Percentiles rank a stretch among this genome's conserved stretches.
phyloP scores from a whole-genome alignment of 2,888 invertebrate genomes.

The Anthophora plumipes region DNA sequence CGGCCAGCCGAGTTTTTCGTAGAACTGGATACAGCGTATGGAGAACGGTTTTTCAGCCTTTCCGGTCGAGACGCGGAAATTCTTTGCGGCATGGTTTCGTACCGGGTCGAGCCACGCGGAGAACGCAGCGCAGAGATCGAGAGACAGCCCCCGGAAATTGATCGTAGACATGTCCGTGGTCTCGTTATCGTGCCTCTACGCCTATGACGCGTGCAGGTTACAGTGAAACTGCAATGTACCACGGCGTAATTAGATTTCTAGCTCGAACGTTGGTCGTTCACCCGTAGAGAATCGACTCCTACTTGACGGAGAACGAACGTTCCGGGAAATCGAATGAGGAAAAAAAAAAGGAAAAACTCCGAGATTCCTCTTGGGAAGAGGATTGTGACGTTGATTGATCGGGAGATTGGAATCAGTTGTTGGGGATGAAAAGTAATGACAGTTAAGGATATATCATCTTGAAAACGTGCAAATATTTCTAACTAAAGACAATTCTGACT shows the following conservation, averaged over 20 bases:
- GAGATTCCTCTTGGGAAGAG: too few species aligned
- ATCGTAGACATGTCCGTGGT: not conserved
- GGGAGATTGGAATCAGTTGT: too few species aligned
- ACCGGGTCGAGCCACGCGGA: not conserved
- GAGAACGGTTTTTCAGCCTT: not conserved
- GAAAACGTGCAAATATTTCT: too few species aligned
- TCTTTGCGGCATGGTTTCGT: not conserved
- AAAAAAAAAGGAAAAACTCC: too few species aligned
- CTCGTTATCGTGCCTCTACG: slow-evolving; percentile 10
- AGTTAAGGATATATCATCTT: too few species aligned
- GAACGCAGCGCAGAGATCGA: slow-evolving; percentile 6
- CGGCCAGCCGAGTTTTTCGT: not conserved
- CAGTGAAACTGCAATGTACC: slow-evolving; percentile 48
- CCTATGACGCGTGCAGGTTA: slow-evolving; percentile 18
- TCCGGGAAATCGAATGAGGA: not conserved
- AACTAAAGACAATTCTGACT: too few species aligned
- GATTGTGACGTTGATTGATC: too few species aligned
- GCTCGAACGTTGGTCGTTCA: slow-evolving; percentile 46
- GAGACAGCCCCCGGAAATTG: slow-evolving; percentile 11
- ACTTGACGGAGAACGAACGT: not conserved
- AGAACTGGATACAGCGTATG: not conserved
- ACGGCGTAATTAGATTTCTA: slow-evolving; percentile 53
- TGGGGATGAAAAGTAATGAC: too few species aligned
- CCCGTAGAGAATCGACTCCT: slow-evolving; percentile 7
- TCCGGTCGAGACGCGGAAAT: not conserved